Conservation (phyloP, 2,113 vertebrate species). For the Canis aureus region DNA sequence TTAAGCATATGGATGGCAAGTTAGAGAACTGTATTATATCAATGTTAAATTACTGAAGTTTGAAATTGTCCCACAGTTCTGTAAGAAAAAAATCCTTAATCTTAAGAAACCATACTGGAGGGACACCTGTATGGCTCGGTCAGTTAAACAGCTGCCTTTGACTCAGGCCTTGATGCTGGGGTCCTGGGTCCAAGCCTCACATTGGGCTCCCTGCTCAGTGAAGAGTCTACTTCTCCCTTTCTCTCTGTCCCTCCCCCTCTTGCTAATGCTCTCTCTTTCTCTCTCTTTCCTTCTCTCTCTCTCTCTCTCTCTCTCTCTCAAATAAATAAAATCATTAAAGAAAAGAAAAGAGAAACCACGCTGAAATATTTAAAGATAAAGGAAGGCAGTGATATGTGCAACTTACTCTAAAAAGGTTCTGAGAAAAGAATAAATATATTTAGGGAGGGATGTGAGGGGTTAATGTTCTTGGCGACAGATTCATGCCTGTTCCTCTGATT, state of each 20-base stretch:
- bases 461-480: neutral
- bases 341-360: neutral
- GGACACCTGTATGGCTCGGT: neutral
- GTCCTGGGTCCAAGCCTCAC: neutral
- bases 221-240: neutral
- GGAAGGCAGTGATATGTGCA: neutral
- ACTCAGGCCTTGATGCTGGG: neutral
- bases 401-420: slow-evolving; percentile 17
- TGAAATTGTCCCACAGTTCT: neutral
- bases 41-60: neutral
- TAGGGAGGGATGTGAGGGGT: neutral
- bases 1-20: neutral
- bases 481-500: neutral
- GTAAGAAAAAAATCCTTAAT: neutral
- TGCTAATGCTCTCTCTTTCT: neutral
- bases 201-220: neutral
- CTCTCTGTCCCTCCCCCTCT: neutral
- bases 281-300: neutral
- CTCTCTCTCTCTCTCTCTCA: neutral
- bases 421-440: neutral
- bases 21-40: neutral
- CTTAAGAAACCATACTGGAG: neutral
- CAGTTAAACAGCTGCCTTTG: neutral
- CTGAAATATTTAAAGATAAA: neutral
- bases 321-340: neutral